Conservation (phyloP, 2,797 vertebrate species). For the Lacerta viridis region DNA sequence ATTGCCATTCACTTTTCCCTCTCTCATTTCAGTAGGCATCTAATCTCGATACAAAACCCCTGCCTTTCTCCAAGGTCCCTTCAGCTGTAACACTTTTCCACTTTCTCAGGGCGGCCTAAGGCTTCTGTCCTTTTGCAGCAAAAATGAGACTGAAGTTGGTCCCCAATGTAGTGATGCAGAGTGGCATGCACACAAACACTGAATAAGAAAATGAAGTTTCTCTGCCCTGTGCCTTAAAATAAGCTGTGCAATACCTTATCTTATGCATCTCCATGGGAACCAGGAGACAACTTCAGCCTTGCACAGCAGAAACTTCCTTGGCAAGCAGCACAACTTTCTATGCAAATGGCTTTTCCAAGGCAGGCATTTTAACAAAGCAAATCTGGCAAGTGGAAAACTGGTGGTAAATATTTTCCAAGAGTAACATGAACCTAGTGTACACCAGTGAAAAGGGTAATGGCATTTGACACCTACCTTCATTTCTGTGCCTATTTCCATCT, state of each 20-base stretch:
- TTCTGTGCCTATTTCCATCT: background rate
- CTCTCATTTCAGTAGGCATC: slow-evolving; percentile 52
- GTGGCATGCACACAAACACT: background rate
- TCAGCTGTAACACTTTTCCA: slow-evolving; percentile 38
- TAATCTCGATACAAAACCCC: slow-evolving; percentile 38
- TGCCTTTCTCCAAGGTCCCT: slow-evolving; percentile 19
- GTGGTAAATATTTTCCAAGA: background rate
- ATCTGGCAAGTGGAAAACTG: background rate
- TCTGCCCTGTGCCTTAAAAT: background rate
- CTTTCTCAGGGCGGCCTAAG: slow-evolving; percentile 8
- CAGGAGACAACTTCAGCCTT: background rate
- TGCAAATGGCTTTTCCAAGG: background rate
- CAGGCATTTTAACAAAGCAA: background rate
- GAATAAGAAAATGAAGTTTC: background rate
- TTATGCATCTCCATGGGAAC: too few relatives aligned
- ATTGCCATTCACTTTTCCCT: slow-evolving; percentile 53
- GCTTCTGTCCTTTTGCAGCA: slow-evolving; percentile 17
- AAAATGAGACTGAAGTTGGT: background rate
- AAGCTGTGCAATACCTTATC: background rate
- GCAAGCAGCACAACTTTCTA: background rate
- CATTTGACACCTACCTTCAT: background rate
- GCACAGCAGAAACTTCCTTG: background rate
- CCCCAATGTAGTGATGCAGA: background rate
- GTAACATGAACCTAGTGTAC: background rate
- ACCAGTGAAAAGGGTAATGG: background rate